Conservation (phyloP, 2,888 invertebrate species). For the Eupsilia transversa region DNA sequence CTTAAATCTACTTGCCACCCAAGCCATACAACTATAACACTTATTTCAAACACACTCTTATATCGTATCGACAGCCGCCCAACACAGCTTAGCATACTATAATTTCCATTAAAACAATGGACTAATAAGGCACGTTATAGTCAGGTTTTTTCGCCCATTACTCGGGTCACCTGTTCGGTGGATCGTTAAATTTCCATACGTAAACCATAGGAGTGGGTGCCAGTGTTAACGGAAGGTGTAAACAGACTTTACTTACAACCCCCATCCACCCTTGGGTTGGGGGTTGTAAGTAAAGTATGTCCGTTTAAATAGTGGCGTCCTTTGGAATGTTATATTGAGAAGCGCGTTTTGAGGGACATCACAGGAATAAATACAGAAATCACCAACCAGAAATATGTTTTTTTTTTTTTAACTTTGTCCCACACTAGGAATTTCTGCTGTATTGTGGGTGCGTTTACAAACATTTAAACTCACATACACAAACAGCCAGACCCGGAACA, state of each 20-base stretch:
- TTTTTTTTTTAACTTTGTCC: too few relatives aligned
- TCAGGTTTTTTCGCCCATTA: constrained; percentile 38
- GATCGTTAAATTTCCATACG: constrained; percentile 73
- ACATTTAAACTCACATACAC: too few relatives aligned
- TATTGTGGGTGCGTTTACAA: too few relatives aligned
- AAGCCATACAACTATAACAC: neutral
- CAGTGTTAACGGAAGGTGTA: constrained; percentile 67
- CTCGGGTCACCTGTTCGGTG: constrained; percentile 57
- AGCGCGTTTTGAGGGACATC: too few relatives aligned
- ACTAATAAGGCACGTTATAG: constrained; percentile 33
- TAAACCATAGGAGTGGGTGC: constrained; percentile 49
- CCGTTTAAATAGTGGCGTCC: neutral
- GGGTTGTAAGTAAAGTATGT: constrained; percentile 9
- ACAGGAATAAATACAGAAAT: neutral
- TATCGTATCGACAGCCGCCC: neutral
- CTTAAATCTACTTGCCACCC: neutral
- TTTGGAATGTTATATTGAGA: neutral
- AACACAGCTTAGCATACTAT: too few relatives aligned
- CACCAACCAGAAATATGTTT: neutral
- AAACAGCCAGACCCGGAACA: too few relatives aligned
- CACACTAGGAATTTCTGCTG: too few relatives aligned
- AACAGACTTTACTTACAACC: too few relatives aligned
- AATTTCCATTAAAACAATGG: constrained; percentile 38
- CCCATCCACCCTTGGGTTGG: too few relatives aligned
- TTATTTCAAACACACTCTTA: neutral